A percentile compares a stretch with the other conserved stretches of the same genome.
Conservation (phyloP, 2,113 vertebrate species). For the Platysteira castanea region DNA sequence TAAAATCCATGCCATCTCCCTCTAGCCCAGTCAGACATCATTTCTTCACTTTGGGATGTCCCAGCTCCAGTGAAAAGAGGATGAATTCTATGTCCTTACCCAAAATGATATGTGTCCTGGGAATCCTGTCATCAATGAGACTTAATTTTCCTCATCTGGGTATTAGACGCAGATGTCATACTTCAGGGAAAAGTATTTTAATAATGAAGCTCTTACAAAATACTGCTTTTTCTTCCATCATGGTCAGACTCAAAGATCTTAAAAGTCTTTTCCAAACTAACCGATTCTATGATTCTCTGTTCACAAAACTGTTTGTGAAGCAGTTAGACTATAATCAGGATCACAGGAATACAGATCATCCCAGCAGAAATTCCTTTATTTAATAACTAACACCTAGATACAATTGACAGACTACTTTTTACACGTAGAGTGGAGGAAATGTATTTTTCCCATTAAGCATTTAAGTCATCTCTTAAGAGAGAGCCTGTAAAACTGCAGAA, state of each 20-base stretch:
- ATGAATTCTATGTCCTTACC: not conserved
- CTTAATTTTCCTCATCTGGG: not conserved
- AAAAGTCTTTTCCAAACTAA: not conserved
- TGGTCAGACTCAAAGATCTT: not conserved
- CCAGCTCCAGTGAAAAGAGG: not conserved
- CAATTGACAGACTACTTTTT: not conserved
- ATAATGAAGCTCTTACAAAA: not conserved
- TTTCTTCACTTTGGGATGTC: not conserved
- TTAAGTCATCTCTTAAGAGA: not conserved
- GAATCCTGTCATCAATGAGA: not conserved
- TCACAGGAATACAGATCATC: not conserved
- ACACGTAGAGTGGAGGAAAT: not conserved
- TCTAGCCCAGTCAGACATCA: not conserved
- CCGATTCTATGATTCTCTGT: not conserved
- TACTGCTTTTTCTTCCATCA: not conserved
- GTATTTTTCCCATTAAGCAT: not conserved
- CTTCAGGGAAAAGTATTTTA: not conserved
- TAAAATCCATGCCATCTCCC: not conserved
- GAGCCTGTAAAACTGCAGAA: not conserved
- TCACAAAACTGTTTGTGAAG: not conserved
- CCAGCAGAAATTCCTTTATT: conserved; percentile 41
- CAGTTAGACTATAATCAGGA: not conserved
- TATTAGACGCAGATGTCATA: not conserved
- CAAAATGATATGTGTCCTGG: not conserved
- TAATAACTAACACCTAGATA: not conserved